Base-by-base conservation (phyloP, 1,140 invertebrate species). In the Lerema accius region DNA sequence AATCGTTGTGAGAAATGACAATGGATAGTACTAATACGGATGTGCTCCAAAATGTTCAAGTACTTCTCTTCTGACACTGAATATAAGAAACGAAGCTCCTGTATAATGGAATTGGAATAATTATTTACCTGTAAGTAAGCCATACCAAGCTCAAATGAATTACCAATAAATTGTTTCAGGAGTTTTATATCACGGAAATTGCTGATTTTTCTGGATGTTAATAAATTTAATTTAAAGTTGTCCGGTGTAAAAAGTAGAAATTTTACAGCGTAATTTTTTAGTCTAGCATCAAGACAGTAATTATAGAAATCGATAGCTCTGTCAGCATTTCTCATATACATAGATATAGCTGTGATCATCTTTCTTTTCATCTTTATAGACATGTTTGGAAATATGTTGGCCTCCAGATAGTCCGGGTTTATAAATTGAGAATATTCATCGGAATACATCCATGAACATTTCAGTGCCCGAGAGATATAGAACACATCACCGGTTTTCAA, bases 401-500 rank as follows among this genome's bases (percentile, higher is more conserved):
- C 15, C 14, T 73, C 45, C 7, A 80, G 66, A 43, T 72, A 65
- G 32, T 66, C 32, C 3, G 55, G 28, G 43, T 72, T 72, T 5
- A 80, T 71, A 9, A 72, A 59, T 46, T 72, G 10, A 16, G 62
- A 48, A 45, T 64, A 70, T 14, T 67, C 40, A 51, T 67, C 65
- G 14, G 59, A 50, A 59, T 56, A 77, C 4, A 80, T 43, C 75
- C 75, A 80, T 4, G 3, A 14, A 53, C 66, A 63, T 62, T 74
- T 78, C 0, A 80, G 53, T 0, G 69, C 75, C 42, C 66, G 67
- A 4, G 71, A 59, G 14, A 73, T 72, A 32, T 76, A 65, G 11
- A 78, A 59, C n/a, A 43, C 69, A 16, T 78, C 78, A 0, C 70
- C 78, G 28, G 51, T 72, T 55, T 76, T 80, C 0, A 80, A 48